Evolutionary conservation across 2,888 invertebrate species (phyloP).

Genomic region (Drosophila multiciliata): DNA sequence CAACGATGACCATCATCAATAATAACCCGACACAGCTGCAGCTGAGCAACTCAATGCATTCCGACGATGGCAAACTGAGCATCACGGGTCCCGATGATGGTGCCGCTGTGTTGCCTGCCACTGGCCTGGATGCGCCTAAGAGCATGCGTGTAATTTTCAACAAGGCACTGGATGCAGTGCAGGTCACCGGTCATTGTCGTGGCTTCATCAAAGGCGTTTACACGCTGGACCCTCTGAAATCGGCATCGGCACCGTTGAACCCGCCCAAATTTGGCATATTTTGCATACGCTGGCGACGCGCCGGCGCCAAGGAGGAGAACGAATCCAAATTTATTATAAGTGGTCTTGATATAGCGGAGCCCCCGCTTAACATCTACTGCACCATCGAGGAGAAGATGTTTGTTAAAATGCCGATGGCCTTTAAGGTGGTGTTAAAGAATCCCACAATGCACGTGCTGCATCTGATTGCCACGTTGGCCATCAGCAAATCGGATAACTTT

Average conservation of each 20-base stretch:
- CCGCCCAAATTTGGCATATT: slow-evolving; percentile 81
- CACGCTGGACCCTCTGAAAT: slow-evolving; percentile 44
- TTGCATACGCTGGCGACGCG: slow-evolving; percentile 84
- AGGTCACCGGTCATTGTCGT: slow-evolving; percentile 83
- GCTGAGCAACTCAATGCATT: slow-evolving; percentile 76
- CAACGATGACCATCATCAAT: slow-evolving; percentile 84
- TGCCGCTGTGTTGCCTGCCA: slow-evolving; percentile 14
- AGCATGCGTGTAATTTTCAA: slow-evolving; percentile 79
- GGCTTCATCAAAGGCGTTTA: slow-evolving; percentile 83
- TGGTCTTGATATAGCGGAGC: slow-evolving; percentile 83
- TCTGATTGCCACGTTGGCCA: slow-evolving; percentile 82
- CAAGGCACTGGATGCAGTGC: slow-evolving; percentile 84
- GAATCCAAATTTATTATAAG: slow-evolving; percentile 84
- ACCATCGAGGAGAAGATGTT: slow-evolving; percentile 85
- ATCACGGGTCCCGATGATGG: slow-evolving; percentile 44
- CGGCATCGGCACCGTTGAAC: not conserved
- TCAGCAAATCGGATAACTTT: slow-evolving; percentile 90
- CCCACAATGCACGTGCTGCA: slow-evolving; percentile 84
- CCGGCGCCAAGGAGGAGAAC: slow-evolving; percentile 81
- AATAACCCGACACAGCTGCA: slow-evolving; percentile 65
- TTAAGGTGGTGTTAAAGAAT: slow-evolving; percentile 84
- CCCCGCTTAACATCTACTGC: slow-evolving; percentile 84
- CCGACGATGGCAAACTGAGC: slow-evolving; percentile 81
- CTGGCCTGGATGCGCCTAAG: slow-evolving; percentile 38
- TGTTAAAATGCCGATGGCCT: slow-evolving; percentile 85